phyloP scores from a whole-genome alignment of 2,888 invertebrate genomes.

The Drymonia ruficornis region DNA sequence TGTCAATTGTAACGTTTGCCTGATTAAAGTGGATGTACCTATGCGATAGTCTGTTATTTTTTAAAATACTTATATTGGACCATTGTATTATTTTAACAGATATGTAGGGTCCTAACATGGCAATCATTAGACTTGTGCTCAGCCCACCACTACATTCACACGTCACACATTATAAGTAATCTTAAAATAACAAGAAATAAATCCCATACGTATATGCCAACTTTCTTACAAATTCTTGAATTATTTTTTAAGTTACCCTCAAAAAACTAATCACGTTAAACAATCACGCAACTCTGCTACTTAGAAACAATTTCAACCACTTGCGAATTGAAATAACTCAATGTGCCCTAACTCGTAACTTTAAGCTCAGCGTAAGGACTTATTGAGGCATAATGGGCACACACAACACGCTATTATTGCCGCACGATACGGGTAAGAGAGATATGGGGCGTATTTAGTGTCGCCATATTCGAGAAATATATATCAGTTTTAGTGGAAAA shows the following conservation, averaged over 20 bases:
- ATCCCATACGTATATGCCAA: too few relatives aligned
- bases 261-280: slow-evolving; percentile 49
- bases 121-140: too few relatives aligned
- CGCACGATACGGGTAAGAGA: slow-evolving; percentile 6
- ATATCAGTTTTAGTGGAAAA: background rate
- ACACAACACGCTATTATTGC: slow-evolving; percentile 45
- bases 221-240: too few relatives aligned
- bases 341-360: slow-evolving; percentile 58
- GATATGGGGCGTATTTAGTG: slow-evolving; percentile 2
- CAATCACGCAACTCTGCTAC: slow-evolving; percentile 67
- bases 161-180: too few relatives aligned
- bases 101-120: too few relatives aligned
- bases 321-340: slow-evolving; percentile 75
- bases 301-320: slow-evolving; percentile 66
- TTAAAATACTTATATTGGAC: slow-evolving; percentile 25
- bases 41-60: slow-evolving; percentile 28
- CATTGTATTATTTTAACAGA: too few relatives aligned
- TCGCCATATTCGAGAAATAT: background rate
- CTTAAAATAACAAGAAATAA: too few relatives aligned
- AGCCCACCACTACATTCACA: too few relatives aligned
- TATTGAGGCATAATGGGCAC: slow-evolving; percentile 44
- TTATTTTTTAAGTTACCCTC: too few relatives aligned
- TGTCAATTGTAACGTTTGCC: slow-evolving; percentile 68
- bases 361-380: slow-evolving; percentile 58
- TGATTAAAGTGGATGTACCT: slow-evolving; percentile 61